Base-by-base conservation (phyloP, 2,888 invertebrate species). In the Chelonus formosanus region DNA sequence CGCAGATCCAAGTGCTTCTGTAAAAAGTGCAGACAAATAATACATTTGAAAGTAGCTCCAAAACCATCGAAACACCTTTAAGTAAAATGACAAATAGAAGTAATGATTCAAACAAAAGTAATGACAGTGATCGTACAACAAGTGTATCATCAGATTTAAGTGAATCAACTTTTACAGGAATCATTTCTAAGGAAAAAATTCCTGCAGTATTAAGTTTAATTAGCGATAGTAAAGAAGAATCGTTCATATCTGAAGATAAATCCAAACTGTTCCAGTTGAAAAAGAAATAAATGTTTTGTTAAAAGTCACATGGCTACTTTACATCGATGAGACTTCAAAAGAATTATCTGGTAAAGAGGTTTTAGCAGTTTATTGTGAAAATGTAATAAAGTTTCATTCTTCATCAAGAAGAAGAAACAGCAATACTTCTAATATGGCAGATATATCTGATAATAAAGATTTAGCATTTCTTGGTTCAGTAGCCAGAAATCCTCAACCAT, bases 381-480 rank as follows among this genome's bases (percentile, higher is more conserved):
- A 20, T 20, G 2, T 20, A 20, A 20, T 1, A 1, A 2, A 20
- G 1, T 20, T 20, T 20, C 20, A 20, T 0, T 20, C 20, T 20
- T 20, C 20, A 2, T 20, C 20, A 20, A 20, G 20, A 20, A 20
- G 20, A 20, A 20, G 71, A 72, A 71, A 61, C 48, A 76, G 75
- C 36, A 80, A 81, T 54, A 74, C 72, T 0, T 81, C 77, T 0
- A 72, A 76, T 1, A 53, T 82, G 2, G 81, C 79, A 5, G 83
- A 83, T 47, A 80, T 83, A 20, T 20, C 20, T 20, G 20, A 20
- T 20, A 20, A 20, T 20, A 20, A 20, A 20, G 20, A 20, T 20
- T 10, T 83, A 83, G 63, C 64, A 4, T 82, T 82, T 0, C 82
- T 82, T 3, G 76, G 80, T 34, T 83, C 83, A 1, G 78, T 82